phyloP scores from a whole-genome alignment of 2,888 invertebrate genomes.

The Agapetus fuscipes region DNA sequence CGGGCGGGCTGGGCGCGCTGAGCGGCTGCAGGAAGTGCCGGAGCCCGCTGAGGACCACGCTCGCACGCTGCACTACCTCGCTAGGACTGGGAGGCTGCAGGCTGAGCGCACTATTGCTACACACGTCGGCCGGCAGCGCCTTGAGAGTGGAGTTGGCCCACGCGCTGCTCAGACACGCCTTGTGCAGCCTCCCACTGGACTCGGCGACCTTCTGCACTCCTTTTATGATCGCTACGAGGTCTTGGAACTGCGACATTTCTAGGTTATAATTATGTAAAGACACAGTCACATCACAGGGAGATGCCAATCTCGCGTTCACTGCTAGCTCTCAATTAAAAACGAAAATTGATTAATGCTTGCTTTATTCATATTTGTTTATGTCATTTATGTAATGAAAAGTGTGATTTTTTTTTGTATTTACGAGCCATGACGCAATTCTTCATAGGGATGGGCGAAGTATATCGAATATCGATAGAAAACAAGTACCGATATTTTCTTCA shows the following conservation, averaged over 20 bases:
- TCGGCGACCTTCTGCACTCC: conserved; percentile 60
- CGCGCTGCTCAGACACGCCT: conserved; percentile 46
- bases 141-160: conserved; percentile 64
- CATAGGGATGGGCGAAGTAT: too few relatives aligned
- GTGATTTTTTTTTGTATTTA: too few relatives aligned
- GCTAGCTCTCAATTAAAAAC: neutral
- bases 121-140: conserved; percentile 29
- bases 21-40: conserved; percentile 41
- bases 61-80: conserved; percentile 52
- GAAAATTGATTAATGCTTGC: neutral
- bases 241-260: conserved; percentile 50
- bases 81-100: conserved; percentile 36
- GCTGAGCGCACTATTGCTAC: conserved; percentile 19
- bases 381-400: too few relatives aligned
- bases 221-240: conserved; percentile 55
- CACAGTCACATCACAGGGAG: too few relatives aligned
- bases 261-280: too few relatives aligned
- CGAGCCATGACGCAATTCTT: too few relatives aligned
- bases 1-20: neutral
- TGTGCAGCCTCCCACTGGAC: conserved; percentile 56
- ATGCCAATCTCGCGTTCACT: too few relatives aligned
- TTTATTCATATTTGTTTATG: too few relatives aligned
- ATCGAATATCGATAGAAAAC: too few relatives aligned
- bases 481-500: too few relatives aligned
- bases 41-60: conserved; percentile 63